Evolutionary conservation across 2,888 invertebrate genomes (phyloP).

Genomic region (Oxystoma pomonae): DNA sequence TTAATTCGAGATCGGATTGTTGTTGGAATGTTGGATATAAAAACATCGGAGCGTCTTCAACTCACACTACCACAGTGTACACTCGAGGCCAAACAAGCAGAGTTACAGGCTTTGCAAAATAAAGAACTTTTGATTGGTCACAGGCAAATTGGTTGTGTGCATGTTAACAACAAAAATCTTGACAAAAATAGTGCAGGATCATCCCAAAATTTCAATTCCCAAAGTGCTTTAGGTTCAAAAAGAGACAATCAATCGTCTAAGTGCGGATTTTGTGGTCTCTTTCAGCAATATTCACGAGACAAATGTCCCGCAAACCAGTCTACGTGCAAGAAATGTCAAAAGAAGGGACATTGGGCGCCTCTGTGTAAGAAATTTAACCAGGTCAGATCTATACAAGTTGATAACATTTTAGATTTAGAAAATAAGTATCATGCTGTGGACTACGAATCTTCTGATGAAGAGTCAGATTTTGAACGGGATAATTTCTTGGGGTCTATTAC

Average conservation of each 20-base stretch:
- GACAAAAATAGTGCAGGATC: neutral
- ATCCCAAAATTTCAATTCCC: neutral
- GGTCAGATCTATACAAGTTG: neutral
- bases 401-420: neutral
- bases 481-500: too few species aligned
- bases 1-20: too few species aligned
- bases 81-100: slow-evolving; percentile 8
- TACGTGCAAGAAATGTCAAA: neutral
- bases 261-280: neutral
- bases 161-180: neutral
- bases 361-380: neutral
- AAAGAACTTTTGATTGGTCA: neutral
- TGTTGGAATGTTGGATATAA: slow-evolving; percentile 3
- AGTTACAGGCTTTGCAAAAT: slow-evolving; percentile 7
- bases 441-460: too few species aligned
- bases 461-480: too few species aligned
- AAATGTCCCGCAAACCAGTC: neutral
- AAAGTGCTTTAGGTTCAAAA: neutral
- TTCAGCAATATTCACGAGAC: neutral
- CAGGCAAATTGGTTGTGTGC: neutral
- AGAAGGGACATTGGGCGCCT: neutral
- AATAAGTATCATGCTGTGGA: neutral
- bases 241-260: neutral
- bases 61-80: slow-evolving; percentile 7
- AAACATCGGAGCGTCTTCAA: slow-evolving; percentile 6